Percentiles rank a stretch among this genome's conserved stretches.
Evolutionary conservation across 1,140 invertebrate genomes (phyloP).

Genomic region (Brachionus calyciflorus): DNA sequence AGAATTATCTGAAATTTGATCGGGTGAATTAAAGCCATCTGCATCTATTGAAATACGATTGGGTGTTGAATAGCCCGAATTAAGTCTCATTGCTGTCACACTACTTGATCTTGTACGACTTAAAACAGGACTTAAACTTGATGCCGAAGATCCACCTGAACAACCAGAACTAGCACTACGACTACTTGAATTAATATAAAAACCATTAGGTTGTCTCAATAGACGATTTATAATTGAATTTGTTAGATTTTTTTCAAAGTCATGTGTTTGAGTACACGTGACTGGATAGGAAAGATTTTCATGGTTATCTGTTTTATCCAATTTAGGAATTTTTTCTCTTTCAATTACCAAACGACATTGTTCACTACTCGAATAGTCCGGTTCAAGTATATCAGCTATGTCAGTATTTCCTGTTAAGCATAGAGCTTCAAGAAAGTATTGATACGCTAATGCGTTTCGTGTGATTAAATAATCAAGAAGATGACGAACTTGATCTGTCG

Average conservation of each 20-base stretch:
- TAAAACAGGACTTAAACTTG: not conserved
- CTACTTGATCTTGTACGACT: not conserved
- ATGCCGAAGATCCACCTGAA: no score
- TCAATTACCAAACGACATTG: not conserved
- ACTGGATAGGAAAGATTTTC: not conserved
- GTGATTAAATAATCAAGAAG: slow-evolving; percentile 36
- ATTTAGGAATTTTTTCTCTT: slow-evolving; percentile 15
- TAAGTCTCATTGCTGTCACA: not conserved
- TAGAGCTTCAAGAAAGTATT: slow-evolving; percentile 36
- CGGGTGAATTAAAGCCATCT: not conserved
- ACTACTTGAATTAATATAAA: not conserved
- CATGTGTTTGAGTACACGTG: slow-evolving; percentile 5
- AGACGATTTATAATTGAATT: not conserved
- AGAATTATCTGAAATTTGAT: not conserved
- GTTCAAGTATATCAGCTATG: slow-evolving; percentile 34
- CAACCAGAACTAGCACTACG: slow-evolving; percentile 7
- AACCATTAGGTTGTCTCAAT: not conserved
- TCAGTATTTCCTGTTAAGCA: slow-evolving; percentile 6
- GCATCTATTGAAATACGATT: not conserved
- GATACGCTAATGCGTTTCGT: slow-evolving; percentile 34
- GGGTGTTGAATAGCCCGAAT: not conserved
- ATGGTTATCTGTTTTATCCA: not conserved
- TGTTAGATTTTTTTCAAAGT: not conserved
- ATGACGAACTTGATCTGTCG: not conserved
- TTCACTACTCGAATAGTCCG: slow-evolving; percentile 14